These are phyloP conservation scores for Aromia moschata DNA, from an alignment of 2,888 invertebrate genomes.

Conservation along the genomic window DNA sequence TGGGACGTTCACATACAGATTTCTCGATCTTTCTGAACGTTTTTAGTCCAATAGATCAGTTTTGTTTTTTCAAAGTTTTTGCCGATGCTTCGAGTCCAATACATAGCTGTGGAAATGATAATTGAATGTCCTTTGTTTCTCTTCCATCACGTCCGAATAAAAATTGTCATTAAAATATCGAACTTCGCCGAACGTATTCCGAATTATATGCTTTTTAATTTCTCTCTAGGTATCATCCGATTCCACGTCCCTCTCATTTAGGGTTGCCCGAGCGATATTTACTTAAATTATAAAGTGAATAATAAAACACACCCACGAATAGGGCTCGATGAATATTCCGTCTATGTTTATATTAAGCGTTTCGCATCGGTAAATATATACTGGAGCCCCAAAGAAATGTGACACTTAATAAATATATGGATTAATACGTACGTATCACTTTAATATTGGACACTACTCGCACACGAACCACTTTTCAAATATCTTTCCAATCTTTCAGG, in stretches of 20 bases:
- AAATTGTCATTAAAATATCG: background rate
- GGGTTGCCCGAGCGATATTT: background rate
- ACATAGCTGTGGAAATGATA: too few species aligned
- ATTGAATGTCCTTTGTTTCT: background rate
- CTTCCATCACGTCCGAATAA: background rate
- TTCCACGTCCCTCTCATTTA: background rate
- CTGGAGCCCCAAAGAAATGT: too few species aligned
- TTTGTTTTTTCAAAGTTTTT: background rate
- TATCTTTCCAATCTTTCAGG: too few species aligned
- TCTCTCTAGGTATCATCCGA: background rate
- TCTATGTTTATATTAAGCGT: background rate
- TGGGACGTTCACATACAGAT: too few species aligned
- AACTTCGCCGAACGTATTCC: background rate
- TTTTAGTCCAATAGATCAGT: background rate
- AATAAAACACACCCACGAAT: background rate
- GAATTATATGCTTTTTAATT: background rate
- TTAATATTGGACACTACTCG: too few species aligned
- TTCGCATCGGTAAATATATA: too few species aligned
- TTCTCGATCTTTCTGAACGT: background rate
- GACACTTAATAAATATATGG: too few species aligned
- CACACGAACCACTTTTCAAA: too few species aligned
- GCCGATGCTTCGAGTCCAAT: too few species aligned
- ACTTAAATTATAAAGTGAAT: constrained; percentile 1
- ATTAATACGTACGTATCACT: too few species aligned
- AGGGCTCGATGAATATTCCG: background rate